phyloP scores from a whole-genome alignment of 2,113 vertebrate species.

The Blennius ocellaris region DNA sequence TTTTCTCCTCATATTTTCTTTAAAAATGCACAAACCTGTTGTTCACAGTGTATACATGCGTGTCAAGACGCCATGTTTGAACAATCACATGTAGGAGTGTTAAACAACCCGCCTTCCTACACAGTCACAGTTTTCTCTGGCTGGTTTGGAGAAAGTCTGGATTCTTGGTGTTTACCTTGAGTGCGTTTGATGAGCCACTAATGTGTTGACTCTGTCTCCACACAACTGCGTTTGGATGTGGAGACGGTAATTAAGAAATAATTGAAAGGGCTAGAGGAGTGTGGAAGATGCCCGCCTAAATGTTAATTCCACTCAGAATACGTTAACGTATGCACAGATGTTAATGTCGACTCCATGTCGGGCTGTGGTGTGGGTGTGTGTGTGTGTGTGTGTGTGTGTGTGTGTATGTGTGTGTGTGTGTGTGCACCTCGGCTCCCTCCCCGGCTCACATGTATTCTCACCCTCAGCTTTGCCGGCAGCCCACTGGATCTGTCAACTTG shows the following conservation, averaged over 20 bases:
- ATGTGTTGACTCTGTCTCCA: constrained; percentile 27
- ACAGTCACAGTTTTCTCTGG: not conserved
- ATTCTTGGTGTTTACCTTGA: constrained; percentile 30
- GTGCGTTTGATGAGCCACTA: constrained; percentile 21
- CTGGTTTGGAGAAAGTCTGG: not conserved
- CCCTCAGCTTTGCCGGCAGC: constrained; percentile 89
- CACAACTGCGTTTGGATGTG: constrained; percentile 63
- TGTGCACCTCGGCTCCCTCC: constrained; percentile 61
- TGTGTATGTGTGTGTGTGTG: too few species aligned
- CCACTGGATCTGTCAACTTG: constrained; percentile 91
- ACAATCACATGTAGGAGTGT: not conserved
- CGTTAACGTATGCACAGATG: constrained; percentile 92
- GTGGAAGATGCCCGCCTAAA: constrained; percentile 89
- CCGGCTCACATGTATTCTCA: constrained; percentile 74
- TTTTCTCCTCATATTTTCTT: too few species aligned
- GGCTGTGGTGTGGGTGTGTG: constrained; percentile 63
- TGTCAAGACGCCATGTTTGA: too few species aligned
- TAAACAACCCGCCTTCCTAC: not conserved
- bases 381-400: constrained; percentile 62
- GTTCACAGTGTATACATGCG: too few species aligned
- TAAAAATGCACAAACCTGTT: too few species aligned
- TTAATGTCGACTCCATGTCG: constrained; percentile 84
- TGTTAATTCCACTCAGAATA: constrained; percentile 92
- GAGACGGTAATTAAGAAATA: constrained; percentile 90
- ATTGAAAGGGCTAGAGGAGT: constrained; percentile 88